Evolutionary conservation across 2,888 invertebrate genomes (phyloP).

Genomic region (Charanyca ferruginea): DNA sequence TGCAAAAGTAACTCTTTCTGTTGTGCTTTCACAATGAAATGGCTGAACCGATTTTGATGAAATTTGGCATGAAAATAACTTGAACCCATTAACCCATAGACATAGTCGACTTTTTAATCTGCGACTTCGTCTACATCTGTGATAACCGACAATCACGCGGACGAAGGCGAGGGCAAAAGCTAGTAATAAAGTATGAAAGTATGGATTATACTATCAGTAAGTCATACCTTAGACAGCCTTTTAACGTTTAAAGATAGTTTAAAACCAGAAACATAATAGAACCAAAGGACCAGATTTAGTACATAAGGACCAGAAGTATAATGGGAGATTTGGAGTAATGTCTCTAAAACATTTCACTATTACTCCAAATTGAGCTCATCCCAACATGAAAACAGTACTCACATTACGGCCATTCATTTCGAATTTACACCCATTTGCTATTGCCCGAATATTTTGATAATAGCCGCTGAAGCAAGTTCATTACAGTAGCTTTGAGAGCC

Average conservation of each 20-base stretch:
- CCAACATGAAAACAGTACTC: background rate
- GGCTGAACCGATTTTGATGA: too few relatives aligned
- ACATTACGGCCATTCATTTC: constrained; percentile 10
- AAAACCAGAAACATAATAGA: background rate
- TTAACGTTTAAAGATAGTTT: background rate
- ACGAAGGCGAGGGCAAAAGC: too few relatives aligned
- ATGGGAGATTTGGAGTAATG: background rate
- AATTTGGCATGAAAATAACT: too few relatives aligned
- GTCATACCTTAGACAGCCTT: too few relatives aligned
- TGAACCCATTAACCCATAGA: too few relatives aligned
- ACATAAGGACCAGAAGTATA: background rate
- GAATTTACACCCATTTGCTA: constrained; percentile 10
- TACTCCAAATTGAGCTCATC: background rate
- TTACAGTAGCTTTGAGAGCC: constrained; percentile 28
- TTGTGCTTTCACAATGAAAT: too few relatives aligned
- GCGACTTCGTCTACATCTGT: too few relatives aligned
- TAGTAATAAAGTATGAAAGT: too few relatives aligned
- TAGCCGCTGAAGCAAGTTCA: constrained; percentile 32
- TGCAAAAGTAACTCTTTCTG: too few relatives aligned
- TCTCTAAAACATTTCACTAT: background rate
- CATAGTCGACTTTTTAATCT: too few relatives aligned
- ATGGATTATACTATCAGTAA: too few relatives aligned
- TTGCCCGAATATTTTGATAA: constrained; percentile 41
- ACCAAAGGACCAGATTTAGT: background rate
- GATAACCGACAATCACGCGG: too few relatives aligned